Conservation (phyloP, 2,113 vertebrate species). For the Trochalopteron elliotii region DNA sequence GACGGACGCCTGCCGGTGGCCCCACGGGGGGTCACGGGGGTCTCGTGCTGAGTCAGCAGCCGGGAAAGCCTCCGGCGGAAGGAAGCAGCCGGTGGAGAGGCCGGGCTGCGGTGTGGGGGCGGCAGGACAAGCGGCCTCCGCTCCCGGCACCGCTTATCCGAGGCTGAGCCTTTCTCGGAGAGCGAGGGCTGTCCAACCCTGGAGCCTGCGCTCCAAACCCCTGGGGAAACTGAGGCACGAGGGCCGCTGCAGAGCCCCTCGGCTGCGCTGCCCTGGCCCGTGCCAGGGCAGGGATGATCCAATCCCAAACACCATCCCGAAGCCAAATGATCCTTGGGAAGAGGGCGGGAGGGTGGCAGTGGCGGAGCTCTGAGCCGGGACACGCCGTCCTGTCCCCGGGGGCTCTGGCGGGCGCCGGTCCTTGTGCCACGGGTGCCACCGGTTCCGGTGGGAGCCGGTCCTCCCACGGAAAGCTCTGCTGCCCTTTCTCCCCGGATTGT, state of each 20-base stretch:
- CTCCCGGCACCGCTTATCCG: not conserved
- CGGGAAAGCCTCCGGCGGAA: not conserved
- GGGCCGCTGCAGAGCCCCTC: not conserved
- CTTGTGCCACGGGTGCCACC: not conserved
- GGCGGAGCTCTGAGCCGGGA: not conserved
- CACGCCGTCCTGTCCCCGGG: not conserved
- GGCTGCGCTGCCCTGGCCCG: rapidly evolving
- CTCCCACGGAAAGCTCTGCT: not conserved
- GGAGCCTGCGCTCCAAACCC: not conserved
- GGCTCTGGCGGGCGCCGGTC: not conserved
- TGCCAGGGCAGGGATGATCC: not conserved
- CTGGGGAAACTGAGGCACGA: not conserved
- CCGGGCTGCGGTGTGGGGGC: not conserved
- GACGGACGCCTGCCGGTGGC: not conserved
- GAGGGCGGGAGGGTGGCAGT: not conserved
- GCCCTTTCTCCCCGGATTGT: not conserved
- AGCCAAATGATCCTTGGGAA: not conserved
- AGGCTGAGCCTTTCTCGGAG: not conserved
- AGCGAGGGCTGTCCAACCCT: rapidly evolving
- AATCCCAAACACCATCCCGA: rapidly evolving
- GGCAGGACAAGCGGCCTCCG: not conserved
- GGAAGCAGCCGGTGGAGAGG: slow-evolving; percentile 22
- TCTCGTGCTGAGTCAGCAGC: not conserved
- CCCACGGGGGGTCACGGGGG: not conserved
- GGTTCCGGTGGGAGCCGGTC: not conserved